Conservation (phyloP, 2,888 invertebrate genomes). For the Amaurobius ferox region DNA sequence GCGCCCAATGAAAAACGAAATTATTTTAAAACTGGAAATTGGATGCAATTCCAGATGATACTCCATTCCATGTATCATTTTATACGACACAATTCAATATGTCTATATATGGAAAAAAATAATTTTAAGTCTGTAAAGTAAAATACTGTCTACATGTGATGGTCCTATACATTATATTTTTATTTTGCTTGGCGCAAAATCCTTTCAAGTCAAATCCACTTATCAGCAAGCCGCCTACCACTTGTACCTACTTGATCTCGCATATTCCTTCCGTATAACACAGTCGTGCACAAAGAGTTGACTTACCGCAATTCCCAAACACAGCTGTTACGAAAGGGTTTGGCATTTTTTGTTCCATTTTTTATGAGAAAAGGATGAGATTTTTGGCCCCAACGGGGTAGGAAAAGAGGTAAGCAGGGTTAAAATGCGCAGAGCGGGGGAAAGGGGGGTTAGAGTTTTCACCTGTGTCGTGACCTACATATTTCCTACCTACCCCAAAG, state of each 20-base stretch:
- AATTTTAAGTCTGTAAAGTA: too few species aligned
- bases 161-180: too few species aligned
- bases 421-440: background rate
- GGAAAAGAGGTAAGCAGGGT: background rate
- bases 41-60: too few species aligned
- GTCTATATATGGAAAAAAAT: too few species aligned
- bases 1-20: too few species aligned
- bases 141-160: too few species aligned
- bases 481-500: background rate
- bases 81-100: too few species aligned
- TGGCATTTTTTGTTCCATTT: constrained; percentile 11
- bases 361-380: background rate
- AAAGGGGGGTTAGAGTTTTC: background rate
- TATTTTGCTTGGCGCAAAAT: too few species aligned
- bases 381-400: constrained; percentile 22
- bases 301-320: background rate
- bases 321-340: constrained; percentile 17
- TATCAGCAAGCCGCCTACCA: too few species aligned
- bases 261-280: background rate
- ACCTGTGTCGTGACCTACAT: constrained; percentile 5
- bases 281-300: constrained; percentile 27
- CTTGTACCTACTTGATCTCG: background rate
- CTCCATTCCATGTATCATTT: too few species aligned
- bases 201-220: too few species aligned
- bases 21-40: too few species aligned